Conservation (phyloP, 2,113 vertebrate genomes). For the Balaenoptera acutorostrata region DNA sequence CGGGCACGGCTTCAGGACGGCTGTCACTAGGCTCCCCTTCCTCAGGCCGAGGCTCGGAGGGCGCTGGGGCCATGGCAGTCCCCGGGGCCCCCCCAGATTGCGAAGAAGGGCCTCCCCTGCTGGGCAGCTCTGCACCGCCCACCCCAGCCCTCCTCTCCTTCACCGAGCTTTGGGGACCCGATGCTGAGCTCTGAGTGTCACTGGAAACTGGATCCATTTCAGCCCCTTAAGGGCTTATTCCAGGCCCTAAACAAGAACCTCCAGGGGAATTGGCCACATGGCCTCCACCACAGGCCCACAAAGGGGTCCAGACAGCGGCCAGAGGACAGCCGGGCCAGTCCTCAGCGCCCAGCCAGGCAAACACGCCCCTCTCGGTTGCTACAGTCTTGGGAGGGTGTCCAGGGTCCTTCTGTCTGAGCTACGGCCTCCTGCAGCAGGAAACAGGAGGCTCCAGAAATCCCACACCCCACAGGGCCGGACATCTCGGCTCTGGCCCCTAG, state of each 20-base stretch:
- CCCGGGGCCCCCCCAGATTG: neutral
- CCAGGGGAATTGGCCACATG: neutral
- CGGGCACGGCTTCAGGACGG: neutral
- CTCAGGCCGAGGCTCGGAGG: fast-evolving
- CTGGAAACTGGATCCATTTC: neutral
- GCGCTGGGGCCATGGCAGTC: fast-evolving
- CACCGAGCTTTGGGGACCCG: fast-evolving
- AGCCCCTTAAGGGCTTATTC: neutral
- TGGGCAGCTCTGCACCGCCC: neutral
- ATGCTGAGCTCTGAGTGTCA: fast-evolving
- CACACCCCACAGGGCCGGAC: fast-evolving
- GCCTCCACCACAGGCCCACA: neutral
- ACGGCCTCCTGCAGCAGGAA: neutral
- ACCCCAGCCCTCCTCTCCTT: fast-evolving
- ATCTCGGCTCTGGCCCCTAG: neutral
- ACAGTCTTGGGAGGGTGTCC: fast-evolving
- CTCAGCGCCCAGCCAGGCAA: fast-evolving
- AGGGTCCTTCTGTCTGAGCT: neutral
- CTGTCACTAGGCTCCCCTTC: fast-evolving
- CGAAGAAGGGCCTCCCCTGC: neutral
- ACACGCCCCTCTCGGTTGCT: fast-evolving
- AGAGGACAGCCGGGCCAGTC: neutral
- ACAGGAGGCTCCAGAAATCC: neutral
- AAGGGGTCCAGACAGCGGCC: neutral
- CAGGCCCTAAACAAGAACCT: neutral